These are phyloP conservation scores for Sesamia nonagrioides DNA, from an alignment of 1,140 invertebrate species.

Conservation along the genomic window DNA sequence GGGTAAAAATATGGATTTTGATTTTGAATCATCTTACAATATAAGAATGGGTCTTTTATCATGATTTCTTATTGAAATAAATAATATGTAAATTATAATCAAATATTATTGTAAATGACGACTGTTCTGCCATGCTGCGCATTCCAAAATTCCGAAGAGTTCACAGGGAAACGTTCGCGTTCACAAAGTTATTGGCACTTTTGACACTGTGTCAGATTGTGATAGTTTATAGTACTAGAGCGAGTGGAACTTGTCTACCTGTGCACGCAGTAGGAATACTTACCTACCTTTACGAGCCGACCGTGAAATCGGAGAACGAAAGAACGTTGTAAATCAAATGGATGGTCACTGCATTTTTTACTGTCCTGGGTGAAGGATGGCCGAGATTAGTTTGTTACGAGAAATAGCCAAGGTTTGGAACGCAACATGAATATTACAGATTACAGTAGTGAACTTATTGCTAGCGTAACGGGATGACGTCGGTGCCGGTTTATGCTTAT, in stretches of 20 bases:
- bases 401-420: neutral
- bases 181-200: neutral
- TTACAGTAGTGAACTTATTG: too few species aligned
- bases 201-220: constrained; percentile 23
- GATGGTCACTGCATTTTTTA: constrained; percentile 68
- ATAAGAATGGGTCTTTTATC: constrained; percentile 20
- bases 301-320: constrained; percentile 71
- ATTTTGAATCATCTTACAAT: constrained; percentile 10
- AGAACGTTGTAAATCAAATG: constrained; percentile 69
- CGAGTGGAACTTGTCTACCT: constrained; percentile 11
- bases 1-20: constrained; percentile 26
- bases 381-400: constrained; percentile 28
- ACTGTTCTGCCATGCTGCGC: neutral
- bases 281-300: constrained; percentile 51
- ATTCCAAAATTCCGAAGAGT: constrained; percentile 5
- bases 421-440: neutral
- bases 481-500: too few species aligned
- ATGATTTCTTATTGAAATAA: constrained; percentile 26
- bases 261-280: constrained; percentile 30
- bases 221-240: constrained; percentile 1
- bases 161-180: constrained; percentile 18
- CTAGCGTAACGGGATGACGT: too few species aligned
- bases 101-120: constrained; percentile 23
- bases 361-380: constrained; percentile 58
- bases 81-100: constrained; percentile 40